Evolutionary conservation across 2,113 vertebrate species (phyloP), one percentile per base, ranked within the genome.

Genomic region (Python bivittatus): DNA sequence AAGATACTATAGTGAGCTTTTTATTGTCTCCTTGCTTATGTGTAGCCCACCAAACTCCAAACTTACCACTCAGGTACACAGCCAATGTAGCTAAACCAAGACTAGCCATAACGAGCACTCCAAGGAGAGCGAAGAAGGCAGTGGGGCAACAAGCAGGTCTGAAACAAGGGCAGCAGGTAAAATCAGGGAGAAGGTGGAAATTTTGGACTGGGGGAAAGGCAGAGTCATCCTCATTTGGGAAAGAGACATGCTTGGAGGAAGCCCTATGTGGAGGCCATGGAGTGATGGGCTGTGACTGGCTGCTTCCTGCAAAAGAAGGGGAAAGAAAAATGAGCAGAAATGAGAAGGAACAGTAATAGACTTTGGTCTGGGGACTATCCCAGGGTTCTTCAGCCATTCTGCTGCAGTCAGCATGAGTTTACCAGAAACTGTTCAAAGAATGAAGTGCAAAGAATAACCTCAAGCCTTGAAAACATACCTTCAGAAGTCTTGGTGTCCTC

Each of bases 41-140:
- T 58, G 53, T 4, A 52, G 38, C 91, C 54, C 1, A 52, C 8
- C 0, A 44, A 22, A 0, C 27, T 68, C 48, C 42, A 72, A 11
- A 92, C 97, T 0, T 98, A 98, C 97, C 97, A 0, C 98, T 98
- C 93, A 98, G 86, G 94, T 98, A 98, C 93, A 98, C 96, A 0
- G 97, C 98, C 94, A 98, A 93, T 0, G 96, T 93, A 90, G 98
- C 97, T 0, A 98, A 96, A 0, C 95, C 95, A 64, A 98, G 96
- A 93, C 98, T 98, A 0, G 97, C 96, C 91, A 99, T 95, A 1
- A 98, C 97, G 92, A 99, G 94, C 15, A 98, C 93, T 0, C 96
- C 93, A 1, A 98, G 95, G 12, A 98, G 96, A 48, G 98, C 97
- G 90, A 98, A 95, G 95, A 98, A 97, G 60, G 97, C 92, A 1